Evolutionary conservation across 2,888 invertebrate genomes (phyloP), one percentile per base, ranked within the genome.

Genomic region (Drosophila atroscutellata): DNA sequence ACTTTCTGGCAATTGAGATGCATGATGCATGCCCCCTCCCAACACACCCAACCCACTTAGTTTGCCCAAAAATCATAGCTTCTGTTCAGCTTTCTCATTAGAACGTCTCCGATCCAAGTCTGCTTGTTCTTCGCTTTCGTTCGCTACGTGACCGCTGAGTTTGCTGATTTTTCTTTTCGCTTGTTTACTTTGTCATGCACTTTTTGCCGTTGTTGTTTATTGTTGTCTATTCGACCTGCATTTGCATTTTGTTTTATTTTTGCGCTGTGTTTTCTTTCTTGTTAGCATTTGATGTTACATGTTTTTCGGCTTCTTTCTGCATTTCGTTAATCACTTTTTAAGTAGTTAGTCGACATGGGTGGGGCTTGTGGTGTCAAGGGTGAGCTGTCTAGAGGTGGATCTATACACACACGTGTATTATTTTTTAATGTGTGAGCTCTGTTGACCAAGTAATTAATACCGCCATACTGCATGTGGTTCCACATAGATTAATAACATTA

Each of bases 51-150:
- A 24, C 18, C 7, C 47, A 6, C 42, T 42, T 42, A 2, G 42
- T 2, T 58, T 68, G 63, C 67, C 74, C 45, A 49, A 80, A 73
- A 86, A 56, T 76, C 70, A 59, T 74, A 66, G 61, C 59, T 70
- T 84, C 69, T 59, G 72, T 65, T 72, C 83, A 80, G 86, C 86
- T 85, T 85, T 85, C 84, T 80, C 66, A 82, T 87, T 85, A 85
- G 90, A 85, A 84, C 75, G 50, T 55, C 57, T 30, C 58, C 49
- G 34, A 45, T 55, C 66, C 39, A 28, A 56, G 30, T 66, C 69
- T 50, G 73, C 56, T 55, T 61, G 52, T 62, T 73, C 64, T 88
- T 65, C 78, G 71, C 82, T 85, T 87, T 89, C 80, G 61, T 71
- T 81, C 50, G 50, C 68, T 81, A 84, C 83, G 83, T 84, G 83